A percentile compares a stretch with the other conserved stretches of the same genome.
These are phyloP conservation scores for Okamejei kenojei DNA, from an alignment of 2,797 vertebrate genomes.

Conservation along the genomic window DNA sequence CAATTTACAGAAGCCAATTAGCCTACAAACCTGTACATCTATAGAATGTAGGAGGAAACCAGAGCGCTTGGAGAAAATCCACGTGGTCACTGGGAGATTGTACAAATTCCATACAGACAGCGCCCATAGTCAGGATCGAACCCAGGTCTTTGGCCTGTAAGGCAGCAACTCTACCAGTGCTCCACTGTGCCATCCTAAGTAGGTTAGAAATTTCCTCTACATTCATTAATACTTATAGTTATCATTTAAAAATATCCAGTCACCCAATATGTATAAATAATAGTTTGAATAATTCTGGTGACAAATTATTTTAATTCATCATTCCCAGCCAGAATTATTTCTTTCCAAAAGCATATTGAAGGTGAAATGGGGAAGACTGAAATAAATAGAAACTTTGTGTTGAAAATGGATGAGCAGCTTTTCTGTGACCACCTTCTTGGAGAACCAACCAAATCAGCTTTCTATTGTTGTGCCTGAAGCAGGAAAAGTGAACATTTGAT, in stretches of 20 bases:
- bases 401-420: background rate
- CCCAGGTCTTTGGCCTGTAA: too few relatives aligned
- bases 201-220: background rate
- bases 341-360: background rate
- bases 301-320: constrained; percentile 15
- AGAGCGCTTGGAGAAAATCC: too few relatives aligned
- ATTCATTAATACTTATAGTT: background rate
- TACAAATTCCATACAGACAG: too few relatives aligned
- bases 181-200: too few relatives aligned
- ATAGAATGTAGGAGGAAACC: too few relatives aligned
- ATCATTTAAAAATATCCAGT: background rate
- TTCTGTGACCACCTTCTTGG: background rate
- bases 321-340: background rate
- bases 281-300: background rate
- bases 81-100: too few relatives aligned
- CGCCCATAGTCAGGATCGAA: too few relatives aligned
- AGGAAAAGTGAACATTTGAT: background rate
- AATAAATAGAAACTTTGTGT: background rate
- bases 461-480: background rate
- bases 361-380: background rate
- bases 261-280: background rate
- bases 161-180: too few relatives aligned
- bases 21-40: too few relatives aligned
- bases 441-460: background rate
- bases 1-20: too few relatives aligned